Conservation (phyloP, 1,140 invertebrate genomes). For the Epicauta chinensis region DNA sequence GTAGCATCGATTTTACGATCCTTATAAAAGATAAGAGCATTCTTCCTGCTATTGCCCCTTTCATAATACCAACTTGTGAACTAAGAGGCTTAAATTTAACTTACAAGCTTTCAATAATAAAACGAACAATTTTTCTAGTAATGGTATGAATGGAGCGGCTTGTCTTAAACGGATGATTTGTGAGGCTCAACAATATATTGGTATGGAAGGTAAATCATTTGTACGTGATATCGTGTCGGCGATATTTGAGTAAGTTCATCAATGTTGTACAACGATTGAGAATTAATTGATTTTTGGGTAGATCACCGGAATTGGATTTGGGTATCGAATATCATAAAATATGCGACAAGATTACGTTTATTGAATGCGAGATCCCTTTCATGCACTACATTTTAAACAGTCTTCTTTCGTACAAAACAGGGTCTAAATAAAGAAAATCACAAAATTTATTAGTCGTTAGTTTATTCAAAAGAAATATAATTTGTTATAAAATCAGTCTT, state of each 20-base stretch:
- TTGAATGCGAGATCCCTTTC: conserved; percentile 21
- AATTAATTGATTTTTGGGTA: conserved; percentile 12
- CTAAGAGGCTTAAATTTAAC: too few relatives aligned
- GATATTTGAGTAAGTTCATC: conserved; percentile 52
- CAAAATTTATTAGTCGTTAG: too few relatives aligned
- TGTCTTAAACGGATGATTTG: conserved; percentile 63
- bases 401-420: conserved; percentile 4
- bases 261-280: too few relatives aligned
- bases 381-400: conserved; percentile 22
- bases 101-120: background rate
- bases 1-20: too few relatives aligned
- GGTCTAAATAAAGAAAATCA: too few relatives aligned
- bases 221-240: conserved; percentile 60
- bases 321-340: conserved; percentile 14
- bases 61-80: too few relatives aligned
- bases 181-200: conserved; percentile 53
- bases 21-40: too few relatives aligned
- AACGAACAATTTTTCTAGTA: conserved; percentile 38
- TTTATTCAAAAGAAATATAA: too few relatives aligned
- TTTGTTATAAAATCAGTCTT: conserved; percentile 12
- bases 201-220: conserved; percentile 53
- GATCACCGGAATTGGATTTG: conserved; percentile 11
- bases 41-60: too few relatives aligned
- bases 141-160: conserved; percentile 54
- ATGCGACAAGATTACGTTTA: conserved; percentile 9